Evolutionary conservation across 30 jellyfish, hydroid and myxozoan genomes (phyloP).

Genomic region (Aurelia sp.): DNA sequence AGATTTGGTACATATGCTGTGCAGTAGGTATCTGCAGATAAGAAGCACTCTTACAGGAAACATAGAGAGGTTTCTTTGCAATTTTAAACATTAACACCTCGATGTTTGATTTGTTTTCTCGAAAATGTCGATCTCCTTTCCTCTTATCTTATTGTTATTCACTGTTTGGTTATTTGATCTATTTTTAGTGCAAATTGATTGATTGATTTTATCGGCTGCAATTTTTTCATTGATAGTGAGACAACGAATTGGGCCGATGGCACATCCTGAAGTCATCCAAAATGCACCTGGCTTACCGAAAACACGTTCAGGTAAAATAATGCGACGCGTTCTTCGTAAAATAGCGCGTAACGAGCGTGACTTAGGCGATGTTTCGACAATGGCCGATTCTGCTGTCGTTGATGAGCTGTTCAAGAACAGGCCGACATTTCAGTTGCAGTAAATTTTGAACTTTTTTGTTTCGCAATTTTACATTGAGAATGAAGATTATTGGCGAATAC

Average conservation of each 20-base stretch:
- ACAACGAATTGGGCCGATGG: constrained; percentile 96
- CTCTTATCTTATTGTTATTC: background rate
- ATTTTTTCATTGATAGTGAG: constrained; percentile 71
- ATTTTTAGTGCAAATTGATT: background rate
- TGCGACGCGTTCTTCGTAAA: constrained; percentile 98
- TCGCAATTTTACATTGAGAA: no score
- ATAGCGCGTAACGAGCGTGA: constrained; percentile 88
- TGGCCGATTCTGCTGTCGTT: constrained; percentile 95
- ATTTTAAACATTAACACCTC: no score
- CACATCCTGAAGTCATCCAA: constrained; percentile 95
- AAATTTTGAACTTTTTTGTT: no score
- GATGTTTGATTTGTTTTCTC: no score
- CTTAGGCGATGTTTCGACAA: constrained; percentile 95
- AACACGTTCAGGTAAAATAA: constrained; percentile 98
- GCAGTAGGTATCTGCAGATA: no score
- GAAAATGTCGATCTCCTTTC: no score
- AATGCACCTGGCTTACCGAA: constrained; percentile 98
- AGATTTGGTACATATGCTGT: no score
- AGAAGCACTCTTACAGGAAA: no score
- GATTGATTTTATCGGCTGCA: background rate
- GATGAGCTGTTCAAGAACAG: constrained; percentile 88
- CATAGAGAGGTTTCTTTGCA: no score
- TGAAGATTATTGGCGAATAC: no score
- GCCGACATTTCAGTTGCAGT: constrained; percentile 52
- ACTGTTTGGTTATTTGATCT: background rate